Conservation (phyloP, 64 coral and sea anemone genomes). For the Stichodactyla helianthus region DNA sequence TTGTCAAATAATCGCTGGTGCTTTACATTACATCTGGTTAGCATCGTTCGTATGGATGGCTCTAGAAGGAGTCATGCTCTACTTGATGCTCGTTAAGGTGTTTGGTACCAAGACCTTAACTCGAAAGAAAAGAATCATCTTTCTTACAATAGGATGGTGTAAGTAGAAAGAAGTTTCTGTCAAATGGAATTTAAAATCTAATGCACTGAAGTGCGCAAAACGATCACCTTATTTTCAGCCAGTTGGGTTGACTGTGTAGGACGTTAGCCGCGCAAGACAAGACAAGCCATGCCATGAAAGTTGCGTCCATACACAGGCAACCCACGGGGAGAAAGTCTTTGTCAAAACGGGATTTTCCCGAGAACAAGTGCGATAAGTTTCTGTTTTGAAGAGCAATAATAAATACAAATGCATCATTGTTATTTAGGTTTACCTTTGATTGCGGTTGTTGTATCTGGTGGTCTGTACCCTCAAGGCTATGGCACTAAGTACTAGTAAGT, state of each 20-base stretch:
- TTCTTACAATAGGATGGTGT: slow-evolving; percentile 42
- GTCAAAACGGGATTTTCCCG: background rate
- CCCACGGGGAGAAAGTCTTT: background rate
- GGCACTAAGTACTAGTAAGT: slow-evolving; percentile 68
- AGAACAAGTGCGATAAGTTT: background rate
- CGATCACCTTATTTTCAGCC: background rate
- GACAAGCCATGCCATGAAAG: no score
- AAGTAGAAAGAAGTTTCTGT: background rate
- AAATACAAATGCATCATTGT: background rate
- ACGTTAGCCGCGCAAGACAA: no score
- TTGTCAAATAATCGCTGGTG: slow-evolving; percentile 42
- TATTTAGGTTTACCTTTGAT: slow-evolving; percentile 40
- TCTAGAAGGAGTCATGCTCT: slow-evolving; percentile 45
- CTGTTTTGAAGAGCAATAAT: background rate
- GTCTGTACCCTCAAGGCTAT: slow-evolving; percentile 61
- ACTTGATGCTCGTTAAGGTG: slow-evolving; percentile 49
- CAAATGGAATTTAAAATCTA: background rate
- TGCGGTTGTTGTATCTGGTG: slow-evolving; percentile 41
- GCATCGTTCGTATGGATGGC: slow-evolving; percentile 61
- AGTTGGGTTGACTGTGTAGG: no score
- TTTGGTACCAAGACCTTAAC: slow-evolving; percentile 42
- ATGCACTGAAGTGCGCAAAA: background rate
- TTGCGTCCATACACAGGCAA: background rate
- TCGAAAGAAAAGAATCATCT: slow-evolving; percentile 26
- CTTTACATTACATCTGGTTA: slow-evolving; percentile 43